Percentiles rank a stretch among this genome's conserved stretches.
These are phyloP conservation scores for Cyaniris semiargus DNA, from an alignment of 2,888 invertebrate species.

Conservation along the genomic window DNA sequence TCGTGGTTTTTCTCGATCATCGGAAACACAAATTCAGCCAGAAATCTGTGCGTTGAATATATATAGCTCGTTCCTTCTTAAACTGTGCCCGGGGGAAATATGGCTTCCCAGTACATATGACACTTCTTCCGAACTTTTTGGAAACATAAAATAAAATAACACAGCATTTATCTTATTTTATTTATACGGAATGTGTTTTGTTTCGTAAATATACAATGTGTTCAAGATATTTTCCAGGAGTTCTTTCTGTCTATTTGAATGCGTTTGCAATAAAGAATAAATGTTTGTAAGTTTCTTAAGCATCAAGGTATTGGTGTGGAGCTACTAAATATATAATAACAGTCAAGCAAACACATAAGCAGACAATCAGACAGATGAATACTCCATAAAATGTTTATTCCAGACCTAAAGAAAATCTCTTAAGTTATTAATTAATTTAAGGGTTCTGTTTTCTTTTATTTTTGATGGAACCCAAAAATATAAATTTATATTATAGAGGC, in stretches of 20 bases:
- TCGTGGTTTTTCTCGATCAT: conserved; percentile 12
- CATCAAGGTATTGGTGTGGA: too few species aligned
- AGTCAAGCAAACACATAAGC: too few species aligned
- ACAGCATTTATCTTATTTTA: conserved; percentile 14
- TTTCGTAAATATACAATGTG: conserved; percentile 8
- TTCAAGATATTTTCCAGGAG: not conserved
- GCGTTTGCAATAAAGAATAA: not conserved
- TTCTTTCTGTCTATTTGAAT: not conserved
- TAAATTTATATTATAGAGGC: too few species aligned
- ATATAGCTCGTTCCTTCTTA: not conserved
- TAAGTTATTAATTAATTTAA: too few species aligned
- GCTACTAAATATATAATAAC: too few species aligned
- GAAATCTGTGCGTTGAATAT: conserved; percentile 6
- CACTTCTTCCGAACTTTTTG: conserved; percentile 13
- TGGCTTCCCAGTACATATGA: conserved; percentile 12
- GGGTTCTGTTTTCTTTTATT: too few species aligned
- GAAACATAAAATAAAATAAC: conserved; percentile 22
- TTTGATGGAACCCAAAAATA: too few species aligned
- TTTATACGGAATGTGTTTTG: not conserved
- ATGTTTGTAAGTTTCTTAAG: too few species aligned
- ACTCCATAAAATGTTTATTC: too few species aligned
- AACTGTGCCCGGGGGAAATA: conserved; percentile 13
- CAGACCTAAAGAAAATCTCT: too few species aligned
- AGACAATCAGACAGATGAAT: too few species aligned
- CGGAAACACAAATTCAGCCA: conserved; percentile 10